phyloP scores from a whole-genome alignment of 2,888 invertebrate species.

The Ditylenchus weischeri region DNA sequence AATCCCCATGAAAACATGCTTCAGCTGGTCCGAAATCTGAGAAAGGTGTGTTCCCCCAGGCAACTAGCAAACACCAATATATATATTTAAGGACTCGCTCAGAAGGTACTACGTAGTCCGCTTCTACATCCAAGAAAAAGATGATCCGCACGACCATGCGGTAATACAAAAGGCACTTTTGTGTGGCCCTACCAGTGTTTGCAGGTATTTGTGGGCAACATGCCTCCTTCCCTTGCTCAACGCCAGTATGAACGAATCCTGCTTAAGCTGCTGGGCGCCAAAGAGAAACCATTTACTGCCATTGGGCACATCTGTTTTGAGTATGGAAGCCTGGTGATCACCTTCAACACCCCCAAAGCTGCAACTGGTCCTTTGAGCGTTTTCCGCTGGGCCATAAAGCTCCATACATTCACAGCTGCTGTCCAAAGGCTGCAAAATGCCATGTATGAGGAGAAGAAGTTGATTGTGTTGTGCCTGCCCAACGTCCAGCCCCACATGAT shows the following conservation, averaged over 20 bases:
- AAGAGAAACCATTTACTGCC: conserved; percentile 70
- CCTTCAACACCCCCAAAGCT: too few relatives aligned
- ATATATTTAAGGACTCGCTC: conserved; percentile 87
- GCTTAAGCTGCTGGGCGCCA: too few relatives aligned
- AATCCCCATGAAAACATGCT: conserved; percentile 57
- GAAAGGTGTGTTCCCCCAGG: conserved; percentile 55
- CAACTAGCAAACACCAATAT: too few relatives aligned
- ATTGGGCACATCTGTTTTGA: conserved; percentile 95
- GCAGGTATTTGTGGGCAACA: conserved; percentile 84
- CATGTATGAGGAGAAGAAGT: conserved; percentile 84
- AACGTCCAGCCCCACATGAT: conserved; percentile 69
- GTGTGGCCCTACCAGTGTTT: too few relatives aligned
- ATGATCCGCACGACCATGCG: conserved; percentile 78
- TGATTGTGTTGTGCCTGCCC: conserved; percentile 91
- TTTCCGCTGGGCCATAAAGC: too few relatives aligned
- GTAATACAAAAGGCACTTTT: too few relatives aligned
- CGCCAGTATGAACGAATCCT: too few relatives aligned
- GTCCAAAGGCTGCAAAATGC: conserved; percentile 89
- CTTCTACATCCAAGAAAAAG: conserved; percentile 94
- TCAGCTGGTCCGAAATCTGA: conserved; percentile 53
- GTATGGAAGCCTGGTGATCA: conserved; percentile 96
- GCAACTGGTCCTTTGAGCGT: conserved; percentile 74
- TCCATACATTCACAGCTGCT: too few relatives aligned
- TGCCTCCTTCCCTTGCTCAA: too few relatives aligned
- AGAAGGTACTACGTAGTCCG: conserved; percentile 96